phyloP scores from a whole-genome alignment of 2,888 invertebrate genomes.

The Apamea crenata region DNA sequence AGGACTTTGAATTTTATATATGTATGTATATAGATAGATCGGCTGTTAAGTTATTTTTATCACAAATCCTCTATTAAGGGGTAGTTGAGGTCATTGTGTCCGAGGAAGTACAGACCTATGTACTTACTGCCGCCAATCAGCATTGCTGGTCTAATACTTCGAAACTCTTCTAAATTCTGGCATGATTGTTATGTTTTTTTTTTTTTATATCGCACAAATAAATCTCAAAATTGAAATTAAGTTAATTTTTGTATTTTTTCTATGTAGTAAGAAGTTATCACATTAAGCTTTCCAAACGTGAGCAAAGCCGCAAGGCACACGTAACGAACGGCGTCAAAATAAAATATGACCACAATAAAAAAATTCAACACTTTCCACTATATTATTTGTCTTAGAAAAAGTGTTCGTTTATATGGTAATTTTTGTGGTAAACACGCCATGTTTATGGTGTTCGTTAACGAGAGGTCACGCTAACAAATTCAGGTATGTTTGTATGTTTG shows the following conservation, averaged over 20 bases:
- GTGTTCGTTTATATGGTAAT: conserved; percentile 60
- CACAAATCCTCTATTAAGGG: too few relatives aligned
- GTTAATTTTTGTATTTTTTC: neutral
- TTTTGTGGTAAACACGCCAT: conserved; percentile 52
- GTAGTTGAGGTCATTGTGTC: too few relatives aligned
- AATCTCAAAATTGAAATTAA: neutral
- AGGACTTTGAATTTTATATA: too few relatives aligned
- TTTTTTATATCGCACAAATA: neutral
- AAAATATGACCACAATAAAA: conserved; percentile 32
- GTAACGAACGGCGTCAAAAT: conserved; percentile 37
- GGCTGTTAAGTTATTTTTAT: too few relatives aligned
- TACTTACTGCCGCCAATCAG: neutral
- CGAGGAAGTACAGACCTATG: too few relatives aligned
- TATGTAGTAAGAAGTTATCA: neutral
- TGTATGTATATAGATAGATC: too few relatives aligned
- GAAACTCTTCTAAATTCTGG: neutral
- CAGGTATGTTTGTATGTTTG: conserved; percentile 40
- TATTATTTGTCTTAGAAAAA: conserved; percentile 43
- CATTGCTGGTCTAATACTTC: neutral
- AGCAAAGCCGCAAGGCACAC: neutral
- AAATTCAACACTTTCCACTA: conserved; percentile 44
- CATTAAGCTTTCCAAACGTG: conserved; percentile 21
- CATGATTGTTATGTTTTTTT: neutral
- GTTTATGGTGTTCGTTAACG: conserved; percentile 48
- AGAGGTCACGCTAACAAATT: conserved; percentile 51